Conservation (phyloP, 2,888 invertebrate species). For the Monopis laevigella region DNA sequence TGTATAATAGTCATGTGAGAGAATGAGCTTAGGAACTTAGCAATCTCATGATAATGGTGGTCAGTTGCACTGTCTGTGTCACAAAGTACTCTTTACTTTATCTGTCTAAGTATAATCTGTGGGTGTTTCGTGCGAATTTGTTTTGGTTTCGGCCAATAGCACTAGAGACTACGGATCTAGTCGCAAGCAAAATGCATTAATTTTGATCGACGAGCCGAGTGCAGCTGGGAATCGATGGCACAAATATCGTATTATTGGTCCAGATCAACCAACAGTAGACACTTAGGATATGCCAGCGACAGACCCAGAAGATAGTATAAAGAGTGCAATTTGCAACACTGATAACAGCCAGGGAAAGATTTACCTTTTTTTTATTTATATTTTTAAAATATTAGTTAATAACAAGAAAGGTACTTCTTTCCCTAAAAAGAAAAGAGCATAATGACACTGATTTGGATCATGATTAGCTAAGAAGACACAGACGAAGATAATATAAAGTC, state of each 20-base stretch:
- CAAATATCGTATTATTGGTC: conserved; percentile 45
- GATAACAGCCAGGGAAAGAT: conserved; percentile 46
- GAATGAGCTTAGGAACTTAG: conserved; percentile 52
- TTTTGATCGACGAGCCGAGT: conserved; percentile 63
- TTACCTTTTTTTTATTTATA: conserved; percentile 11
- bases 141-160: conserved; percentile 62
- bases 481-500: conserved; percentile 39
- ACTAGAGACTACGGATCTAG: conserved; percentile 64
- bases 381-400: neutral
- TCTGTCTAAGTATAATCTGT: conserved; percentile 55
- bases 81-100: conserved; percentile 67
- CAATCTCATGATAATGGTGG: conserved; percentile 40
- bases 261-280: conserved; percentile 50
- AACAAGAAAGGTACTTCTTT: neutral
- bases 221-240: conserved; percentile 56
- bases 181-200: conserved; percentile 65
- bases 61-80: conserved; percentile 57
- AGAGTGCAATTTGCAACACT: conserved; percentile 69
- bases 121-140: conserved; percentile 56
- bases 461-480: conserved; percentile 61
- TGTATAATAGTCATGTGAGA: conserved; percentile 66
- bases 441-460: conserved; percentile 56
- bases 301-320: conserved; percentile 64
- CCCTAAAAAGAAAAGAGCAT: conserved; percentile 10
- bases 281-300: conserved; percentile 59